Conservation (phyloP, 2,113 vertebrate genomes). For the Halichoerus grypus region DNA sequence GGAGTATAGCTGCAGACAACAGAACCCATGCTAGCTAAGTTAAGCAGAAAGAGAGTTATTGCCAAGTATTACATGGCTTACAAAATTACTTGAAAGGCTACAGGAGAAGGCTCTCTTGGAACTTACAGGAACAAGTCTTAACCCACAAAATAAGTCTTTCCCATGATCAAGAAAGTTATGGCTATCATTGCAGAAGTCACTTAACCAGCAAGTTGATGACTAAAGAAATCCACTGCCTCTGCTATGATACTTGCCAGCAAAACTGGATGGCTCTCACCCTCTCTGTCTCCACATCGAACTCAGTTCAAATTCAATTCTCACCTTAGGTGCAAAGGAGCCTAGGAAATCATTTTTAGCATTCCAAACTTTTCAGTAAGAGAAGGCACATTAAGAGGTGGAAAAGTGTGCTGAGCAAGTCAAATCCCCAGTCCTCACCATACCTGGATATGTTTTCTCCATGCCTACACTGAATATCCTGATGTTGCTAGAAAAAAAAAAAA, state of each 20-base stretch:
- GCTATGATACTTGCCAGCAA: background rate
- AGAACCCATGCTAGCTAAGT: background rate
- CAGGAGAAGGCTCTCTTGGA: background rate
- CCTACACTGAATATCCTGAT: background rate
- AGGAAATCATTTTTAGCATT: background rate
- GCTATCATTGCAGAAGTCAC: background rate
- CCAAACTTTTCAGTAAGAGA: background rate
- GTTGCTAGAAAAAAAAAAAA: background rate
- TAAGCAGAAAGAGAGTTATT: background rate
- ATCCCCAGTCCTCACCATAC: background rate
- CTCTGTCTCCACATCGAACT: slow-evolving; percentile 12
- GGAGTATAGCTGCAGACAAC: background rate
- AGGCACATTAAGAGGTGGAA: background rate
- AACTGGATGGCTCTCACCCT: background rate
- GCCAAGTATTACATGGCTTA: background rate
- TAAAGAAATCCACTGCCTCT: background rate
- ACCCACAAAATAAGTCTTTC: background rate
- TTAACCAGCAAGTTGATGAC: background rate
- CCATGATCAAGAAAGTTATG: background rate
- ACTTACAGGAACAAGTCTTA: slow-evolving; percentile 10
- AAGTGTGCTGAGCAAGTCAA: background rate
- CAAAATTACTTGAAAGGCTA: background rate
- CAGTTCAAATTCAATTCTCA: slow-evolving; percentile 8
- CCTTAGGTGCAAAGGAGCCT: background rate
- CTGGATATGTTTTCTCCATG: background rate